Evolutionary conservation across 1,140 invertebrate genomes (phyloP).

Genomic region (Brachionus calyciflorus): DNA sequence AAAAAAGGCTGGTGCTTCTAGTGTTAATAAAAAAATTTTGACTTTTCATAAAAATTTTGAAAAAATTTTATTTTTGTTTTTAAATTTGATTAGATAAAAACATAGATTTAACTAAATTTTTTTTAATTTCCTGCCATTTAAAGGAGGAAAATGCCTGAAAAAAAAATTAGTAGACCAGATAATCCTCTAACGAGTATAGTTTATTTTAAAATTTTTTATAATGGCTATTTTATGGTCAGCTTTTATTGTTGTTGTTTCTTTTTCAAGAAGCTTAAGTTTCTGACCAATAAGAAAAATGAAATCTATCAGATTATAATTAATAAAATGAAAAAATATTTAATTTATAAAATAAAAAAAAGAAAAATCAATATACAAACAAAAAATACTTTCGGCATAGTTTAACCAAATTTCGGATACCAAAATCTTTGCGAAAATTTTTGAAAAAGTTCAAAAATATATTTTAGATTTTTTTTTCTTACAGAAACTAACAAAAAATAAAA

Average conservation of each 20-base stretch:
- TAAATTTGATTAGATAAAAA: too few species aligned
- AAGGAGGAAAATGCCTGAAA: too few species aligned
- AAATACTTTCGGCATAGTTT: background rate
- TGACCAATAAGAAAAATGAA: background rate
- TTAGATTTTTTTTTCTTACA: too few species aligned
- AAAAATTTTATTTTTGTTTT: too few species aligned
- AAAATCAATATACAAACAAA: constrained; percentile 39
- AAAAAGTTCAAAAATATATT: background rate
- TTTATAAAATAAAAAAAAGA: background rate
- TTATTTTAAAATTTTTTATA: background rate
- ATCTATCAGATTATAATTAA: background rate
- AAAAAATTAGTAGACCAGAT: background rate
- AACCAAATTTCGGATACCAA: constrained; percentile 24
- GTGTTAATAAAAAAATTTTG: too few species aligned
- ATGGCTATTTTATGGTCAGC: constrained; percentile 6
- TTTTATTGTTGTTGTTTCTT: background rate
- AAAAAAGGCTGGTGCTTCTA: too few species aligned
- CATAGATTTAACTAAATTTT: too few species aligned
- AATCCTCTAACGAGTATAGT: constrained; percentile 1
- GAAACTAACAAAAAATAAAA: background rate
- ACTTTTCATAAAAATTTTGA: too few species aligned
- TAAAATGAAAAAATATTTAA: background rate
- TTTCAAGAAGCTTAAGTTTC: too few species aligned
- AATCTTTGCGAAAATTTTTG: background rate
- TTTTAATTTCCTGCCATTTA: too few species aligned